Percentiles rank a stretch among this genome's conserved stretches.
These are phyloP conservation scores for Bergia puertoricense DNA, from an alignment of 92 coral and sea anemone genomes.

Conservation along the genomic window DNA sequence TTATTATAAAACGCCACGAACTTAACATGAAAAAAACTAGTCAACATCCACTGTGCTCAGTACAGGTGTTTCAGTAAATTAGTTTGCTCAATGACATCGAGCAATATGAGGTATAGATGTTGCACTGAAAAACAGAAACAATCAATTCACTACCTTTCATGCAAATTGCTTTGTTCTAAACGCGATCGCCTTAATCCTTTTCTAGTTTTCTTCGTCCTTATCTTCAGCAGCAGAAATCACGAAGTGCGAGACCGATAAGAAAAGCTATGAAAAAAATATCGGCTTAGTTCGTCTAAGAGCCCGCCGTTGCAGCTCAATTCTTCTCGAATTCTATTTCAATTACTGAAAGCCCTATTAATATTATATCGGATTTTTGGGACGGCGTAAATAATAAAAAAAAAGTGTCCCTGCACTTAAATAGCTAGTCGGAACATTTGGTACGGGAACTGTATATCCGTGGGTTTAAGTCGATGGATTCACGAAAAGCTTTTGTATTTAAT, in stretches of 20 bases:
- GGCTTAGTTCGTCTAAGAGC: background rate
- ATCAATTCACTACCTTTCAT: background rate
- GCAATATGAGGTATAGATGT: background rate
- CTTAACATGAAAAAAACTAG: background rate
- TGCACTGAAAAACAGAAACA: background rate
- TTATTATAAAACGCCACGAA: background rate
- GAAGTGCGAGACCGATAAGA: background rate
- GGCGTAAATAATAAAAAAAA: too few species aligned
- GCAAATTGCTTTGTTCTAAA: background rate
- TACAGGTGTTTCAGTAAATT: background rate
- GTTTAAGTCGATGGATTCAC: too few species aligned
- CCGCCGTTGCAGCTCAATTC: background rate
- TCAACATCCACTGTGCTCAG: background rate
- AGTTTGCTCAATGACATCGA: background rate
- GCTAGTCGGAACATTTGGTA: too few species aligned
- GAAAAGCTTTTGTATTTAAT: too few species aligned
- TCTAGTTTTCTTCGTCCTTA: background rate
- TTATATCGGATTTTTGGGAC: too few species aligned
- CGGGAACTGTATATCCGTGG: too few species aligned
- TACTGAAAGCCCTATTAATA: too few species aligned
- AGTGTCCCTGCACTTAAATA: too few species aligned
- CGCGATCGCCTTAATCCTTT: background rate
- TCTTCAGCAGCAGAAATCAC: background rate
- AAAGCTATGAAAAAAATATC: too few species aligned
- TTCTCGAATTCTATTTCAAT: too few species aligned